Conservation (phyloP, 2,113 vertebrate species). For the Hippocampus barbouri region DNA sequence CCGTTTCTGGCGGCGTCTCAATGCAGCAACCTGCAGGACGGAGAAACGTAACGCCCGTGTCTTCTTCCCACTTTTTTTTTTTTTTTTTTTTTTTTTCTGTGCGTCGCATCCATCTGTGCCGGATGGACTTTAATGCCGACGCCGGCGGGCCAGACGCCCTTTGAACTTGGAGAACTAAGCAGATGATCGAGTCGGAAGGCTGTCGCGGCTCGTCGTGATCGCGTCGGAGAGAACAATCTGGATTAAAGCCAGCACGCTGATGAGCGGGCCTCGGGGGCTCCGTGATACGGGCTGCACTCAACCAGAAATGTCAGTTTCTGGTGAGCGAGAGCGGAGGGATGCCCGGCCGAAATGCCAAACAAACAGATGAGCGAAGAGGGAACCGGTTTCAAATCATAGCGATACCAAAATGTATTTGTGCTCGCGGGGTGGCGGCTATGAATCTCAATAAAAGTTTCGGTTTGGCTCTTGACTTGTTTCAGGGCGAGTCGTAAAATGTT, state of each 20-base stretch:
- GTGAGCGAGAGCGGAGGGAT: neutral
- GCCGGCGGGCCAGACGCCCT: conserved; percentile 40
- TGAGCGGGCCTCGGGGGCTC: neutral
- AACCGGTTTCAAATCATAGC: neutral
- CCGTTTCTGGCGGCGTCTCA: neutral
- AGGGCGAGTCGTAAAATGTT: neutral
- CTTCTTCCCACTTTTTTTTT: neutral
- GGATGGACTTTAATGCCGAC: conserved; percentile 22
- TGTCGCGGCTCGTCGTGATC: conserved; percentile 53
- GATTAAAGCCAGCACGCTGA: conserved; percentile 15
- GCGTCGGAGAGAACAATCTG: conserved; percentile 30
- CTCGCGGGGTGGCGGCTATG: neutral
- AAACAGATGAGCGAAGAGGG: neutral
- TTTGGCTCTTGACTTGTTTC: neutral
- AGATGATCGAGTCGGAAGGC: conserved; percentile 62
- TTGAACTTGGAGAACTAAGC: conserved; percentile 63
- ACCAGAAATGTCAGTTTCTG: conserved; percentile 17
- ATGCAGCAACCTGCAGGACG: neutral
- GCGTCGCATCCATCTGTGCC: neutral
- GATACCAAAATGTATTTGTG: neutral
- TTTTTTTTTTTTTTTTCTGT: neutral
- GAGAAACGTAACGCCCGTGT: neutral
- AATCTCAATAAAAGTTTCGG: neutral
- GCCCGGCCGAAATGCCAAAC: neutral
- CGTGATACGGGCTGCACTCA: neutral